Percentiles rank a stretch among this genome's conserved stretches.
Evolutionary conservation across 2,113 vertebrate species (phyloP).

Genomic region (Brienomyrus longianalis): DNA sequence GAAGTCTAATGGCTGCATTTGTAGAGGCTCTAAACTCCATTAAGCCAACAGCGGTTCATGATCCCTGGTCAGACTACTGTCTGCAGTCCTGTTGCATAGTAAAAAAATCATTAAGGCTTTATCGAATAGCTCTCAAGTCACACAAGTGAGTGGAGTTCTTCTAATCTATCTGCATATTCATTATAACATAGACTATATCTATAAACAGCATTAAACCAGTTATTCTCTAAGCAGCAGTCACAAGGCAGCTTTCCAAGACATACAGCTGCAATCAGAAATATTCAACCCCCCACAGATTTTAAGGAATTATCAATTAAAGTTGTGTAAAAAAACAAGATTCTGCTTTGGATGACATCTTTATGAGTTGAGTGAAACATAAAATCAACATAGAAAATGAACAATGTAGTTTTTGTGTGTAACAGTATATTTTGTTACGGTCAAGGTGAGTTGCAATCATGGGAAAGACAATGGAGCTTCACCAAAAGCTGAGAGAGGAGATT

Average conservation of each 20-base stretch:
- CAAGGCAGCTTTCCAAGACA: not conserved
- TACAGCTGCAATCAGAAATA: too few species aligned
- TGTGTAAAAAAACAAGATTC: too few species aligned
- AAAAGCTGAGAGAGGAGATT: too few species aligned
- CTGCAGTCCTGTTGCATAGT: not conserved
- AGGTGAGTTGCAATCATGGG: too few species aligned
- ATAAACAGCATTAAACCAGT: not conserved
- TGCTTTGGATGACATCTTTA: too few species aligned
- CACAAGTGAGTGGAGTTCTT: not conserved
- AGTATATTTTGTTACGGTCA: too few species aligned
- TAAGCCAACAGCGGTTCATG: not conserved
- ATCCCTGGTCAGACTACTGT: not conserved
- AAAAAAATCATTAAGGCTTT: not conserved
- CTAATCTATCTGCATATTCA: not conserved
- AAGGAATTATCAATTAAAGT: too few species aligned
- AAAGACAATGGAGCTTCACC: too few species aligned
- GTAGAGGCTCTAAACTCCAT: slow-evolving; percentile 14
- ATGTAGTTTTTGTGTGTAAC: too few species aligned
- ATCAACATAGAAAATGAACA: too few species aligned
- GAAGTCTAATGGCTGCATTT: slow-evolving; percentile 31
- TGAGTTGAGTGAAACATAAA: too few species aligned
- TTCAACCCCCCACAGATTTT: too few species aligned
- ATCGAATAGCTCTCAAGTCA: not conserved
- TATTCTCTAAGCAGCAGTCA: not conserved
- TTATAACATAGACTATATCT: not conserved